Percentiles rank a stretch among this genome's conserved stretches.
phyloP scores from a whole-genome alignment of 2,113 vertebrate genomes.

The Manacus vitellinus region DNA sequence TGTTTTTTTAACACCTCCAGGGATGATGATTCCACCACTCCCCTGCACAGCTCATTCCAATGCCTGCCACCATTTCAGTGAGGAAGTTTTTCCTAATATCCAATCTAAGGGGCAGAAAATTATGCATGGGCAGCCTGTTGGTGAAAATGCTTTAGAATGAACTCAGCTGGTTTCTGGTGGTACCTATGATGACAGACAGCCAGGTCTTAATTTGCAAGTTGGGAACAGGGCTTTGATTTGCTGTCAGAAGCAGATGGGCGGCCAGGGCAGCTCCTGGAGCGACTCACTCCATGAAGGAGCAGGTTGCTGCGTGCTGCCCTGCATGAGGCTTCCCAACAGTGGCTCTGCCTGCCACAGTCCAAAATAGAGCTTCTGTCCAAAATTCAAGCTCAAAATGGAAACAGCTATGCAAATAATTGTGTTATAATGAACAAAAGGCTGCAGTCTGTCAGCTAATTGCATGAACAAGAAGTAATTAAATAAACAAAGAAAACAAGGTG shows the following conservation, averaged over 20 bases:
- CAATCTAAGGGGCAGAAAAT: not conserved
- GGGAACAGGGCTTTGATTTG: not conserved
- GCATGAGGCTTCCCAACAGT: not conserved
- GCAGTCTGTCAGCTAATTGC: constrained; percentile 5
- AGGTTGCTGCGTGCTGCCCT: not conserved
- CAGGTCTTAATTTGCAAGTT: not conserved
- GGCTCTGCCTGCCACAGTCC: not conserved
- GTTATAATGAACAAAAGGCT: constrained; percentile 24
- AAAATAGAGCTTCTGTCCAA: not conserved
- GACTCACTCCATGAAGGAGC: not conserved
- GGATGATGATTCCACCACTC: not conserved
- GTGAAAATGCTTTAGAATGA: not conserved
- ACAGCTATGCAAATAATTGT: constrained; percentile 32
- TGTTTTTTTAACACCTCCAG: not conserved
- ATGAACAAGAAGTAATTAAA: constrained; percentile 49
- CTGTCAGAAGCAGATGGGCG: not conserved
- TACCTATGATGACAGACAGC: not conserved
- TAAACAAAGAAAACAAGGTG: constrained; percentile 43
- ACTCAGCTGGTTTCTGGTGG: not conserved
- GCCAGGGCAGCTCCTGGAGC: not conserved
- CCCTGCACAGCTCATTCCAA: not conserved
- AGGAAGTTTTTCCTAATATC: not conserved
- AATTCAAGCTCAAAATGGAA: constrained; percentile 1
- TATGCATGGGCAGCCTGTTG: not conserved
- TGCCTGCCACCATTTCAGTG: not conserved